Evolutionary conservation across 2,797 vertebrate genomes (phyloP).

Genomic region (Pipistrellus kuhlii): DNA sequence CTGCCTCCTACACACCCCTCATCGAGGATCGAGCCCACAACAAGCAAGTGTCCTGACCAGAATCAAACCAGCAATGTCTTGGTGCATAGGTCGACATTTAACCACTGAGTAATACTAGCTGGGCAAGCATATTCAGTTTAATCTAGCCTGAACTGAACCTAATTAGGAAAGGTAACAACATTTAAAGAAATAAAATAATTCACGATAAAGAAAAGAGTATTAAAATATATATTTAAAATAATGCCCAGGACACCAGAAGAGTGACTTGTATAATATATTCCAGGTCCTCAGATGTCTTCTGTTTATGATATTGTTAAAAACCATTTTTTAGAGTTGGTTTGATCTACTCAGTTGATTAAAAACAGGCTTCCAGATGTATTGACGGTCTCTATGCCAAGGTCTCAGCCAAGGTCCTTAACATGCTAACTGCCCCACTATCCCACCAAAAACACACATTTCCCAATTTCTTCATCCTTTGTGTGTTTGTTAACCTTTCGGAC

Average conservation of each 20-base stretch:
- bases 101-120: too few species aligned
- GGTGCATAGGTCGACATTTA: too few species aligned
- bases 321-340: neutral
- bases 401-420: neutral
- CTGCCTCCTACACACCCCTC: too few species aligned
- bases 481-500: neutral
- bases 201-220: neutral
- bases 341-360: neutral
- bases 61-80: too few species aligned
- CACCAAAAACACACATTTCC: neutral
- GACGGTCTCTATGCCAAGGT: neutral
- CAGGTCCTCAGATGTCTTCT: neutral
- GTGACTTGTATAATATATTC: neutral
- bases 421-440: neutral
- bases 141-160: neutral
- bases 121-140: neutral
- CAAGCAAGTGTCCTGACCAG: too few species aligned
- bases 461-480: neutral
- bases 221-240: neutral
- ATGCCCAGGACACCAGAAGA: conserved; percentile 36
- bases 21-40: too few species aligned
- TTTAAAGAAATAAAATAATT: conserved; percentile 19
- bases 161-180: conserved; percentile 22
- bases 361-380: neutral
- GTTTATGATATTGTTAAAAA: neutral